phyloP scores from a whole-genome alignment of 2,113 vertebrate species.

The Grantiella picta region DNA sequence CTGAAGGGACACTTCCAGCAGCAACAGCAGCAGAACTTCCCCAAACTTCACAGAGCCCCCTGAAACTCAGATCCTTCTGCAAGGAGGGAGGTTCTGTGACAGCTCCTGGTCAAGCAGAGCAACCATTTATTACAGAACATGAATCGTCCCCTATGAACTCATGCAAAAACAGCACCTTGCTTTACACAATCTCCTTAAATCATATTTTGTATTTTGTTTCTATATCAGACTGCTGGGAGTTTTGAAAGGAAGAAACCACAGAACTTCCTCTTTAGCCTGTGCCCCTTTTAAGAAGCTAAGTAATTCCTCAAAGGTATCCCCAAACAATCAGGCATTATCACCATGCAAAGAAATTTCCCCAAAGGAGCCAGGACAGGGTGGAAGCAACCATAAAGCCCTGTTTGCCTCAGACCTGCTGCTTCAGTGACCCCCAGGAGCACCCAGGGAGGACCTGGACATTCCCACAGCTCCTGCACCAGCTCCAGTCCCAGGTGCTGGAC shows the following conservation, averaged over 20 bases:
- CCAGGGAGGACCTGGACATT: background rate
- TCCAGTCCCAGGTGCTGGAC: background rate
- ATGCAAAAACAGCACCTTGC: background rate
- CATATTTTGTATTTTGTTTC: background rate
- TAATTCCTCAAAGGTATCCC: background rate
- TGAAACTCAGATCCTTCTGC: background rate
- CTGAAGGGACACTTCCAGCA: background rate
- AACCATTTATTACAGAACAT: background rate
- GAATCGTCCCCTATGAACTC: background rate
- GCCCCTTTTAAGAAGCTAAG: background rate
- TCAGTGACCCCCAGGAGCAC: background rate
- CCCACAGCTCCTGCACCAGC: background rate
- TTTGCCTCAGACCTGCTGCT: background rate
- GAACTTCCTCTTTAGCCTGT: background rate
- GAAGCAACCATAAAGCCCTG: fast-evolving
- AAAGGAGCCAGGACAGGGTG: background rate
- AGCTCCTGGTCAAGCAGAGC: background rate
- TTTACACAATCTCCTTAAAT: background rate
- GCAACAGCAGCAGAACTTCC: background rate
- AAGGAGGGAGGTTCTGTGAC: background rate
- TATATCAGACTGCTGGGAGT: background rate
- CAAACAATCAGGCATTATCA: background rate
- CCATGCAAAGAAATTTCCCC: background rate
- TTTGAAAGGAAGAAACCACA: background rate
- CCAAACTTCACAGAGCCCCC: background rate